A percentile compares a stretch with the other conserved stretches of the same genome.
phyloP scores from a whole-genome alignment of 2,113 vertebrate genomes.

The Pedionomus torquatus region DNA sequence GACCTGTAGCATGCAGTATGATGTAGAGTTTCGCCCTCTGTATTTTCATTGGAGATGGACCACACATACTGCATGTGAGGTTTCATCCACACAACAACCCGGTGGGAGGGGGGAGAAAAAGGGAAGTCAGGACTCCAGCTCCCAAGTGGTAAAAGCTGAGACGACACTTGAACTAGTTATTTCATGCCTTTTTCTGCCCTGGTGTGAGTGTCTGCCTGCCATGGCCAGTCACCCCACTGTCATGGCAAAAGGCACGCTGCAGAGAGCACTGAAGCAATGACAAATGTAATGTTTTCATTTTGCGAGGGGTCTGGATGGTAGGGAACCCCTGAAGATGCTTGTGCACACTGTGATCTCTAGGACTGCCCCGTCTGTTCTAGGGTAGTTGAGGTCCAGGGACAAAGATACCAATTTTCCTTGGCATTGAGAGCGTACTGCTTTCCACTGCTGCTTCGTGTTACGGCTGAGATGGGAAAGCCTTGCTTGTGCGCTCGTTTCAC shows the following conservation, averaged over 20 bases:
- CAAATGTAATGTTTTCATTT: neutral
- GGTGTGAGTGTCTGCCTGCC: neutral
- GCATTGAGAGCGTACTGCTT: neutral
- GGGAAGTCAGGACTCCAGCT: neutral
- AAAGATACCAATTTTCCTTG: neutral
- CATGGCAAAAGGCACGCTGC: rapidly evolving
- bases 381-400: neutral
- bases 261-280: neutral
- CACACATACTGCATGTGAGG: neutral
- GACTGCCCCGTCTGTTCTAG: neutral
- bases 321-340: neutral
- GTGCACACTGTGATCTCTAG: neutral
- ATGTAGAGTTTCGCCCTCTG: neutral
- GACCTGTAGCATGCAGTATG: neutral
- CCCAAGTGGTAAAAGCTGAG: neutral
- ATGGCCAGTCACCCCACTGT: neutral
- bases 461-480: neutral
- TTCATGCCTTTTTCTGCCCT: neutral
- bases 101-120: rapidly evolving
- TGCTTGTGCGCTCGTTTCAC: neutral
- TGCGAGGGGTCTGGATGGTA: neutral
- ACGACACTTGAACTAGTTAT: neutral
- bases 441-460: neutral
- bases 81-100: neutral
- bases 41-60: neutral